Conservation (phyloP, 23 tunicate species). For the Aplidium turbinatum region DNA sequence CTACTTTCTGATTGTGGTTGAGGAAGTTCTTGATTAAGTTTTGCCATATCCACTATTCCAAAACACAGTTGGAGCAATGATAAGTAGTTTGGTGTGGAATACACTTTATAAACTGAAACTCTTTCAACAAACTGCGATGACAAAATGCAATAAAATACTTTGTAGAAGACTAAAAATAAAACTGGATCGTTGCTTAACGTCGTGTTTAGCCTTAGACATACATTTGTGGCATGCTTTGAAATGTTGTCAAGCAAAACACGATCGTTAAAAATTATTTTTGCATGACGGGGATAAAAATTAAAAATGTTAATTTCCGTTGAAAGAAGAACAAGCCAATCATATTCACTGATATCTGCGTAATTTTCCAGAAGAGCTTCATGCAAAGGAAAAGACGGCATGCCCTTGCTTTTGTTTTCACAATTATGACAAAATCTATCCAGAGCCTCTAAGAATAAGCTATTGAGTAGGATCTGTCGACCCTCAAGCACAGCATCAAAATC, state of each 20-base stretch:
- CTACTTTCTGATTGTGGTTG: no score
- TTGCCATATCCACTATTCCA: not conserved
- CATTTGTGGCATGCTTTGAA: not conserved
- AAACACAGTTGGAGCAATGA: not conserved
- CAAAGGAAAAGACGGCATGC: not conserved
- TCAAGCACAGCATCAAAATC: not conserved
- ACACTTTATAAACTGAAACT: not conserved
- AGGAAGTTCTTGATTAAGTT: not conserved
- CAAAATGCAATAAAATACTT: not conserved
- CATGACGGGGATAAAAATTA: not conserved
- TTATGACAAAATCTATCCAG: not conserved
- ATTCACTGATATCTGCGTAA: not conserved
- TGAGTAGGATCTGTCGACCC: not conserved
- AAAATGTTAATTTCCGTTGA: not conserved
- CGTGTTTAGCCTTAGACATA: not conserved
- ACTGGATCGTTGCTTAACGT: not conserved
- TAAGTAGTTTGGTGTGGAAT: not conserved
- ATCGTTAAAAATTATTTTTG: not conserved
- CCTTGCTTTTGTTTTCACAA: not conserved
- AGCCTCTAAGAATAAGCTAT: not conserved
- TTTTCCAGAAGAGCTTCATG: not conserved
- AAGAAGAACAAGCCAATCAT: not conserved
- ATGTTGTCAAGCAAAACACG: not conserved
- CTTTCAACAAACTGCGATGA: not conserved
- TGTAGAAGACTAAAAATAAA: not conserved